Conservation (phyloP, 2,113 vertebrate species). For the Psilopsiagon aurifrons region DNA sequence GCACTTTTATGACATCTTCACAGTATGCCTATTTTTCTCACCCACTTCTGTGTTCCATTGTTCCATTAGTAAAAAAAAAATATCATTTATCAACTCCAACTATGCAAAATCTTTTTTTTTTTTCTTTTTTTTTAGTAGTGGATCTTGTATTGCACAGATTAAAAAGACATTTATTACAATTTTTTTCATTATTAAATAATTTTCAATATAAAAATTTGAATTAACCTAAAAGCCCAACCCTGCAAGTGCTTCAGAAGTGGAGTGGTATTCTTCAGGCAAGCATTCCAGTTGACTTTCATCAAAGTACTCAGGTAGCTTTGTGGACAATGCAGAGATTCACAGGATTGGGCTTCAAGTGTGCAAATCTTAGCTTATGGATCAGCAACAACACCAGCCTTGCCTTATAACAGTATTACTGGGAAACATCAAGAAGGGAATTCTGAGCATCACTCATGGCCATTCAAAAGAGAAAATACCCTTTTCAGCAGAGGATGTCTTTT, state of each 20-base stretch:
- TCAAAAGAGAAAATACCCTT: background rate
- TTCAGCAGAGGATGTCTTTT: background rate
- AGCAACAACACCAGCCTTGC: slow-evolving; percentile 3
- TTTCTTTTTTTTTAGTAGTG: slow-evolving; percentile 31
- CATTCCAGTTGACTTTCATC: background rate
- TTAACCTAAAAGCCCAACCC: slow-evolving; percentile 48
- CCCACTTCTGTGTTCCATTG: slow-evolving; percentile 57
- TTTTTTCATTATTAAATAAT: slow-evolving; percentile 66
- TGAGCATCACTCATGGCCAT: background rate
- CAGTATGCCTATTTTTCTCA: slow-evolving; percentile 63
- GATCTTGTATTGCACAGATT: slow-evolving; percentile 67
- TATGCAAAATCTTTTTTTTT: slow-evolving; percentile 46
- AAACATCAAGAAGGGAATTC: slow-evolving; percentile 1
- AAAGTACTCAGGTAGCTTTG: background rate
- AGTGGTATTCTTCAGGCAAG: background rate
- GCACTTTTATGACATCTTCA: slow-evolving; percentile 74
- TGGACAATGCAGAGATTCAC: background rate
- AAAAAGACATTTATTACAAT: slow-evolving; percentile 33
- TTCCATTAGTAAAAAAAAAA: slow-evolving; percentile 64
- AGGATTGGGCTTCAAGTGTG: slow-evolving; percentile 50
- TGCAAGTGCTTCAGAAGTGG: slow-evolving; percentile 25
- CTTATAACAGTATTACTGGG: slow-evolving; percentile 34
- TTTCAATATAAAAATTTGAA: slow-evolving; percentile 39
- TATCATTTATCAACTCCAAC: slow-evolving; percentile 41
- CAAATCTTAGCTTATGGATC: slow-evolving; percentile 59